phyloP scores from a whole-genome alignment of 2,113 vertebrate genomes.

The Protomyctophum bolini region DNA sequence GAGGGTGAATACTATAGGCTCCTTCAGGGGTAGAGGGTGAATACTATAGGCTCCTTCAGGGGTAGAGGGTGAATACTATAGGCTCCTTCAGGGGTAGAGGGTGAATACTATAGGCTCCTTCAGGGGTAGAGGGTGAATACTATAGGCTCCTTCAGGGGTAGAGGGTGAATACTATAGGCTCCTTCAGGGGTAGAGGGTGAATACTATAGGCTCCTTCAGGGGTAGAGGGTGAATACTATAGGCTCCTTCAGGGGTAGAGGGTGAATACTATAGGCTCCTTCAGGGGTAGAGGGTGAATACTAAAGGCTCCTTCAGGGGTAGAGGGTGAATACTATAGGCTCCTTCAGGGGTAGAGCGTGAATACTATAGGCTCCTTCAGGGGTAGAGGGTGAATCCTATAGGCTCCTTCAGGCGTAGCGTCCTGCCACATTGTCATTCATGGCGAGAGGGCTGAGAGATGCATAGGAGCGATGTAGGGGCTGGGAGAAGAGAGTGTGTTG shows the following conservation, averaged over 20 bases:
- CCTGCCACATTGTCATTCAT: conserved; percentile 24
- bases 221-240: too few relatives aligned
- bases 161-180: background rate
- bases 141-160: too few relatives aligned
- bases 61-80: background rate
- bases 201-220: too few relatives aligned
- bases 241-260: conserved; percentile 8
- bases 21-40: too few relatives aligned
- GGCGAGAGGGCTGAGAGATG: conserved; percentile 54
- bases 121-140: conserved; percentile 8
- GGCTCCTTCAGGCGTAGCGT: conserved; percentile 7
- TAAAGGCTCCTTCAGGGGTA: conserved; percentile 3
- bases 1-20: too few relatives aligned
- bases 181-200: conserved; percentile 9
- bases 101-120: background rate
- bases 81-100: too few relatives aligned
- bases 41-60: background rate
- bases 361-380: too few relatives aligned
- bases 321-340: background rate
- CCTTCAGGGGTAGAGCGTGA: background rate
- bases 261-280: too few relatives aligned
- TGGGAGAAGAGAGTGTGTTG: conserved; percentile 44
- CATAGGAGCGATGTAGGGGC: conserved; percentile 39
- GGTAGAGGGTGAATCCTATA: too few relatives aligned
- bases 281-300: too few relatives aligned